Evolutionary conservation across 2,113 vertebrate species (phyloP).

Genomic region (Pelecanus crispus): DNA sequence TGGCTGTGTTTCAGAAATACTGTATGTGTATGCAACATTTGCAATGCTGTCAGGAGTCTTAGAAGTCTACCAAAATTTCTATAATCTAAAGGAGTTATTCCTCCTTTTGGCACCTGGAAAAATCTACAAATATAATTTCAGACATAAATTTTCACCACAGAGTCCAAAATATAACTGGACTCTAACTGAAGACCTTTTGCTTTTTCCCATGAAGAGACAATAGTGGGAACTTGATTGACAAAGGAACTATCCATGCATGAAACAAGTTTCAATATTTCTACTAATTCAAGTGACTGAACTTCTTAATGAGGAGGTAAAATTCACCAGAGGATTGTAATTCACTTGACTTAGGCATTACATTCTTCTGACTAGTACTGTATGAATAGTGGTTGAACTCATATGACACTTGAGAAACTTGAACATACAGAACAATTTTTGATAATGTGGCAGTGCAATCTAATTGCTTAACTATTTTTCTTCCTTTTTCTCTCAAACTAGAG

Average conservation of each 20-base stretch:
- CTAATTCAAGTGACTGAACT: background rate
- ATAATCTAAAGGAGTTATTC: background rate
- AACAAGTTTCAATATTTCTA: conserved; percentile 20
- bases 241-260: background rate
- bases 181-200: background rate
- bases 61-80: background rate
- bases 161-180: background rate
- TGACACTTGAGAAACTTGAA: background rate
- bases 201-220: background rate
- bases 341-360: background rate
- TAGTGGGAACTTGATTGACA: background rate
- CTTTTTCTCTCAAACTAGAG: background rate
- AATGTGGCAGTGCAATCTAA: too few species aligned
- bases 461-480: background rate
- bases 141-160: background rate
- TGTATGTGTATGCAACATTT: background rate
- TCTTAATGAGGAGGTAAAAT: conserved; percentile 23
- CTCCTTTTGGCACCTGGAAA: background rate
- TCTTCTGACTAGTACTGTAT: background rate
- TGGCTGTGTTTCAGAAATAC: background rate
- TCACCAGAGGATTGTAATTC: background rate
- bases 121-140: background rate
- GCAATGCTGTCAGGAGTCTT: background rate
- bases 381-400: background rate
- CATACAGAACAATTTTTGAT: background rate